Evolutionary conservation across 2,797 vertebrate genomes (phyloP).

Genomic region (Sciurus carolinensis): DNA sequence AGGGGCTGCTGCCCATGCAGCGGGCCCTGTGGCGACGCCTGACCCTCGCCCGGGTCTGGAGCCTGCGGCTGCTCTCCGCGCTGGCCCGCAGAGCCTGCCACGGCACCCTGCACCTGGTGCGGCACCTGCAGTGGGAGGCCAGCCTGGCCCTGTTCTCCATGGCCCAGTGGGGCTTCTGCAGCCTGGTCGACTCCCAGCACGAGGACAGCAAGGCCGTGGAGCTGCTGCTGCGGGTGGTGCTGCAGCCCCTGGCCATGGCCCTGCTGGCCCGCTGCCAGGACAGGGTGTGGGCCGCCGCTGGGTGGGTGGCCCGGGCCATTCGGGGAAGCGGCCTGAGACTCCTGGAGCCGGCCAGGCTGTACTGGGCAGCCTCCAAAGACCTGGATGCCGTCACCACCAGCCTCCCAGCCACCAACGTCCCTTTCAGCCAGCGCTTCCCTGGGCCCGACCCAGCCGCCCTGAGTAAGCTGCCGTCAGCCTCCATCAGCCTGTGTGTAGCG

Average conservation of each 20-base stretch:
- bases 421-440: slow-evolving; percentile 52
- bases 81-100: background rate
- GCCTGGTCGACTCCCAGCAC: background rate
- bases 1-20: background rate
- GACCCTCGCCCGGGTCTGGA: background rate
- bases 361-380: background rate
- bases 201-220: slow-evolving; percentile 34
- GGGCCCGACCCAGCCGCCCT: background rate
- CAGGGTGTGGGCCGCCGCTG: background rate
- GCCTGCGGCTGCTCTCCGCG: background rate
- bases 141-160: background rate
- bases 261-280: slow-evolving; percentile 58
- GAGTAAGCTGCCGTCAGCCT: background rate
- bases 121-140: background rate
- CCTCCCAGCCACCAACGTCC: background rate
- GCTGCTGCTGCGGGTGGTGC: background rate
- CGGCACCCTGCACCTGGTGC: background rate
- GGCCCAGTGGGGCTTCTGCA: background rate
- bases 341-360: background rate
- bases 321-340: background rate
- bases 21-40: background rate
- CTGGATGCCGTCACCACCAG: slow-evolving; percentile 5
- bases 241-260: slow-evolving; percentile 16
- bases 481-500: background rate
- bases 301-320: background rate